These are phyloP conservation scores for Porites evermanni DNA, from an alignment of 92 coral and sea anemone species.

Conservation along the genomic window DNA sequence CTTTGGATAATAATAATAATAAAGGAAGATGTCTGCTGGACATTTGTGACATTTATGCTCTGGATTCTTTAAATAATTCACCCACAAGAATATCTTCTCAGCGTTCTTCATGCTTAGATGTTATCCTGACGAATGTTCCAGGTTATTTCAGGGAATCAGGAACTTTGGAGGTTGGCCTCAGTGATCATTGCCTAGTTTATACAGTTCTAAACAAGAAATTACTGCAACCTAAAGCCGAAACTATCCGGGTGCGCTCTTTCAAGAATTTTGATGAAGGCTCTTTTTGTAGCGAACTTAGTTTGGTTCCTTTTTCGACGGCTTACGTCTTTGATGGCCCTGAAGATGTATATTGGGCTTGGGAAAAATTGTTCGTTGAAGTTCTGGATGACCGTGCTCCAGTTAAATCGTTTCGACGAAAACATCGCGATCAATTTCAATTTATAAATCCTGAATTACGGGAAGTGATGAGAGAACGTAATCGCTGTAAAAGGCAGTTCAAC, in stretches of 20 bases:
- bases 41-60: constrained; percentile 43
- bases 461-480: constrained; percentile 14
- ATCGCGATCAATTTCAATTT: too few species aligned
- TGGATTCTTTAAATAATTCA: constrained; percentile 16
- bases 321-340: constrained; percentile 49
- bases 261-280: too few species aligned
- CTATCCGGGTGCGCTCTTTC: too few species aligned
- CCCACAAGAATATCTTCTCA: too few species aligned
- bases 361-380: too few species aligned
- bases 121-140: too few species aligned
- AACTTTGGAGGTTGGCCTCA: constrained; percentile 44
- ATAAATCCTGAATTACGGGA: too few species aligned
- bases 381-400: constrained; percentile 3
- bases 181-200: constrained; percentile 61
- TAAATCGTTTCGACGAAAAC: too few species aligned
- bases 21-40: constrained; percentile 40
- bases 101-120: too few species aligned
- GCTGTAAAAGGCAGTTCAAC: constrained; percentile 55
- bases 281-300: too few species aligned
- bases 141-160: too few species aligned
- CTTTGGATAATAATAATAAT: constrained; percentile 28
- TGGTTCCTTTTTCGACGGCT: constrained; percentile 34
- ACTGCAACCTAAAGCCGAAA: constrained; percentile 37
- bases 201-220: constrained; percentile 60
- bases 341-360: too few species aligned